phyloP scores from a whole-genome alignment of 2,888 invertebrate species.

The Agriopis marginaria region DNA sequence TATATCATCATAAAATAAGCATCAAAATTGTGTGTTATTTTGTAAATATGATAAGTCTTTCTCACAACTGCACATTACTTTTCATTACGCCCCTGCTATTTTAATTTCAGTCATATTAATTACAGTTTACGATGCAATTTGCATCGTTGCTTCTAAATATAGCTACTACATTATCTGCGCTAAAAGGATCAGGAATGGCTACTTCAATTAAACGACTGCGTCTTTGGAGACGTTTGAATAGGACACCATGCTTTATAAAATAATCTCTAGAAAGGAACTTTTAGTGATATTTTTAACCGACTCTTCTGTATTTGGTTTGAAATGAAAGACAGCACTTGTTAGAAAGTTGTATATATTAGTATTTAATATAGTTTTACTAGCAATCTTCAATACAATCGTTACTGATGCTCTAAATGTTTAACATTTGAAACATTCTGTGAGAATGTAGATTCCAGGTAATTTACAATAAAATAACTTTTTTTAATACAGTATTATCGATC shows the following conservation, averaged over 20 bases:
- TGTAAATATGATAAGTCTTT: conserved; percentile 46
- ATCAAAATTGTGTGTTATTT: conserved; percentile 36
- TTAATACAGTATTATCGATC: no score
- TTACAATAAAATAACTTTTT: no score
- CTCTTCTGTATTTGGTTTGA: conserved; percentile 44
- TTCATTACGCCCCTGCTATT: conserved; percentile 60
- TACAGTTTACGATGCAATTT: conserved; percentile 58
- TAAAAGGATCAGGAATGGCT: conserved; percentile 57
- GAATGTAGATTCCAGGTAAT: no score
- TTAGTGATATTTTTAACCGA: conserved; percentile 43
- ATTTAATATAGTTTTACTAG: not conserved
- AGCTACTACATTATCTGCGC: conserved; percentile 53
- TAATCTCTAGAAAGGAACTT: conserved; percentile 58
- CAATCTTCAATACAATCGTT: not conserved
- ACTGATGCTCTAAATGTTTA: no score
- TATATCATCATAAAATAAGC: conserved; percentile 34
- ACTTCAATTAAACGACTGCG: conserved; percentile 62
- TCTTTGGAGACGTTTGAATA: conserved; percentile 71
- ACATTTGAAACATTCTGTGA: no score
- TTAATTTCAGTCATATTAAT: conserved; percentile 69
- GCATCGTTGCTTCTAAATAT: conserved; percentile 56
- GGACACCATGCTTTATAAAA: conserved; percentile 62
- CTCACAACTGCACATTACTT: conserved; percentile 60
- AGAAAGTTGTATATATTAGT: not conserved
- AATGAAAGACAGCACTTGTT: conserved; percentile 39